phyloP scores from a whole-genome alignment of 2,113 vertebrate genomes.

The Vulpes ferrilata region DNA sequence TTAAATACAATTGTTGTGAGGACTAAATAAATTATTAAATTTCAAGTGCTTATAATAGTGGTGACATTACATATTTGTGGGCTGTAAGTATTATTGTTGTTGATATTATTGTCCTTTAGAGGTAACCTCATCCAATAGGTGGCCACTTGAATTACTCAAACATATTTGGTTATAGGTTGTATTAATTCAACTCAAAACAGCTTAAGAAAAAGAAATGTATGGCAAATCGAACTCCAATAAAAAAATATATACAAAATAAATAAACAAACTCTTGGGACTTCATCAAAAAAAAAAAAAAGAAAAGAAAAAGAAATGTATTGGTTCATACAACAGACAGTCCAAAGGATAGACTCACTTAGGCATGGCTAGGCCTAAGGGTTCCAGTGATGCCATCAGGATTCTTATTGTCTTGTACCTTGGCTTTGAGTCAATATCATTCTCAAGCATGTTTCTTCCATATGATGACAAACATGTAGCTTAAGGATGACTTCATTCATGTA shows the following conservation, averaged over 20 bases:
- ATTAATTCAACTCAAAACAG: not conserved
- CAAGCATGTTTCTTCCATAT: not conserved
- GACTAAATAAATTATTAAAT: not conserved
- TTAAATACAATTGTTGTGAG: not conserved
- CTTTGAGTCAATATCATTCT: not conserved
- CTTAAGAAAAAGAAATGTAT: slow-evolving; percentile 15
- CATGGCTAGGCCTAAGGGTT: not conserved
- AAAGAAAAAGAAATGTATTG: not conserved
- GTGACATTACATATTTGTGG: not conserved
- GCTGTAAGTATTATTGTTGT: not conserved
- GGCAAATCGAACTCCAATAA: no score
- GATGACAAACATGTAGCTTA: not conserved
- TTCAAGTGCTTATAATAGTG: not conserved
- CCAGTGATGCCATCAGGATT: not conserved
- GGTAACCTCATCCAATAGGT: not conserved
- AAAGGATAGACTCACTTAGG: not conserved
- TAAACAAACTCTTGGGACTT: no score
- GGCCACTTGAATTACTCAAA: not conserved
- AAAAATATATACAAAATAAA: no score
- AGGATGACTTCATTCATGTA: not conserved
- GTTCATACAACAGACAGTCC: not conserved
- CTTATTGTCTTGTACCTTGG: not conserved
- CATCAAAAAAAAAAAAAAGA: no score
- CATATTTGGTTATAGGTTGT: not conserved
- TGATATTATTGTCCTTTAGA: not conserved